These are phyloP conservation scores for Crocodylus rhombifer DNA, from an alignment of 2,797 vertebrate genomes.

Conservation along the genomic window DNA sequence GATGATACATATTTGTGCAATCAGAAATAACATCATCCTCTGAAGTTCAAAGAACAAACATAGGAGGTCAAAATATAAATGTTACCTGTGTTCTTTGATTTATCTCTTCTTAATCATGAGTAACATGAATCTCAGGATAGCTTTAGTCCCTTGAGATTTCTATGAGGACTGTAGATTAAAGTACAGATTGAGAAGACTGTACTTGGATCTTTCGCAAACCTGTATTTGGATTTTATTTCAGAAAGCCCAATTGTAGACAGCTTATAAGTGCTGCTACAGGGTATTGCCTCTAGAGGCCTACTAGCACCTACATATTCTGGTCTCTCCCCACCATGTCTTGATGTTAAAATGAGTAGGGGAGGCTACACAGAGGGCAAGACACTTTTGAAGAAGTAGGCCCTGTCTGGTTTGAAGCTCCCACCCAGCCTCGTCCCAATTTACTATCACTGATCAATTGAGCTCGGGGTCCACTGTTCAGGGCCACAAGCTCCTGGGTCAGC, in stretches of 20 bases:
- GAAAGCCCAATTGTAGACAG: background rate
- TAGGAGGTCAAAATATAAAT: slow-evolving; percentile 41
- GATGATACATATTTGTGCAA: background rate
- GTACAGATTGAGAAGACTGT: background rate
- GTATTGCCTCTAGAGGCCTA: no score
- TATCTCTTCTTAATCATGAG: slow-evolving; percentile 59
- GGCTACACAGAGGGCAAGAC: no score
- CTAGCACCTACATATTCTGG: no score
- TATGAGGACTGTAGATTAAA: background rate
- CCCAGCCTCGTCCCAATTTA: no score
- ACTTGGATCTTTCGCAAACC: background rate
- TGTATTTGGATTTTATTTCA: background rate
- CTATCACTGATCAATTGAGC: no score
- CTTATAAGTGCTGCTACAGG: no score
- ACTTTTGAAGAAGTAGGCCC: no score
- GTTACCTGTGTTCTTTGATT: slow-evolving; percentile 67
- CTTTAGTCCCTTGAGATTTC: background rate
- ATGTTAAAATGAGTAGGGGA: no score
- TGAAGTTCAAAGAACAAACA: slow-evolving; percentile 75
- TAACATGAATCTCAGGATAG: background rate
- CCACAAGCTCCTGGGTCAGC: no score
- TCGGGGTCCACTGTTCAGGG: no score
- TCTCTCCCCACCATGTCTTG: no score
- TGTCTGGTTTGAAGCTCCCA: no score
- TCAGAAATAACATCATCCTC: slow-evolving; percentile 42